Evolutionary conservation across 2,888 invertebrate species (phyloP), one percentile per base, ranked within the genome.

Genomic region (Torymus aiolomorphi): DNA sequence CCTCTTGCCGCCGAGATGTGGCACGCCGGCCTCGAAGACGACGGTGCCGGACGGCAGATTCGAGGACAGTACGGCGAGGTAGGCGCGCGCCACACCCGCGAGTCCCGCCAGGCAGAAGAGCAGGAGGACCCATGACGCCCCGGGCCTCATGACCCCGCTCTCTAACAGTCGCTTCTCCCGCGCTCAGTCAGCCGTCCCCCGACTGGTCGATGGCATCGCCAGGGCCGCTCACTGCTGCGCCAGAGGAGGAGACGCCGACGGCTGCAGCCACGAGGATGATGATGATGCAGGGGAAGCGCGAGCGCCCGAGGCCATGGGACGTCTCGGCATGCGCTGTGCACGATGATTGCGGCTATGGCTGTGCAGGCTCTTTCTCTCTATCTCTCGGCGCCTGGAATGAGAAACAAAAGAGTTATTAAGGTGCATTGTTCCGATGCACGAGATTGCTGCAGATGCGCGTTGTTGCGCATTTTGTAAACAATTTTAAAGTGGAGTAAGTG

Each of bases 21-120:
- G 95, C 71, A 96, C 95, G 59, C 96, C 95, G 49, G 96, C 95
- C 90, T 96, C 95, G 90, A 96, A 94, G 83, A 96, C 93, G 80
- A 93, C 91, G 84, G 94, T 92, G 16, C 95, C 95, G 0, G 95
- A 92, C 20, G 93, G 93, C 61, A 89, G 84, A 78, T 87, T 85
- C 70, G 91, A 89, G 20, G 91, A 87, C 14, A 91, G 83, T 16
- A 91, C 88, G 24, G 89, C 88, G 75, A 91, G 84, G 80, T 91
- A 91, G 62, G 86, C 85, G 31, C 86, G 86, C 66, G 76, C 76
- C 42, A 84, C 52, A 18, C 80, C 76, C 81, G 85, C 82, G 70
- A 87, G 78, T 42, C 83, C 83, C 80, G 78, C 83, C 63, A 86
- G 80, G 59, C 76, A 61, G 14, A 76, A 20, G 42, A 76, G 54